Evolutionary conservation across 1,140 invertebrate genomes (phyloP).

Genomic region (Drosophila melanogaster): DNA sequence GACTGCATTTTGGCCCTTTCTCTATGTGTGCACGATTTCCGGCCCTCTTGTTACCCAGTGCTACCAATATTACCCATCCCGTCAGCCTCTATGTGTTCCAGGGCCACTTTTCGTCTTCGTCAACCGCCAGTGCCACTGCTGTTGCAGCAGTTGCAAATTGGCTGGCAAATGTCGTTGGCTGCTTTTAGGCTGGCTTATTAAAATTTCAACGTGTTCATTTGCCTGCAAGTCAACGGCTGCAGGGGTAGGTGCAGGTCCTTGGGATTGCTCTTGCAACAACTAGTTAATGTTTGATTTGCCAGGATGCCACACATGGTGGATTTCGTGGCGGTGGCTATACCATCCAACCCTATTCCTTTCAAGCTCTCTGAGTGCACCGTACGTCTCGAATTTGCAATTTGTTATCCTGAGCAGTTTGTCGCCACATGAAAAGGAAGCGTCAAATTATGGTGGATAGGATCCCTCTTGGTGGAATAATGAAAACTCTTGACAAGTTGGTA

Average conservation of each 20-base stretch:
- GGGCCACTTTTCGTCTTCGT: conserved; percentile 71
- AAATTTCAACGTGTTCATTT: conserved; percentile 80
- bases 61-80: conserved; percentile 33
- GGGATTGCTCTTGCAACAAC: conserved; percentile 65
- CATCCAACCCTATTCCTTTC: conserved; percentile 1
- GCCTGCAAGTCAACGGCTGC: conserved; percentile 56
- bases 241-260: conserved; percentile 16
- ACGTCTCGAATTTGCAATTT: conserved; percentile 28
- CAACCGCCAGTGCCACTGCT: conserved; percentile 41
- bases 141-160: conserved; percentile 75
- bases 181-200: conserved; percentile 82
- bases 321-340: conserved; percentile 18
- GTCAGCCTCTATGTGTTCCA: conserved; percentile 33
- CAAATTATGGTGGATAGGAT: conserved; percentile 13
- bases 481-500: conserved; percentile 12
- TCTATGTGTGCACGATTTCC: conserved; percentile 20
- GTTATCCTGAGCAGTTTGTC: conserved; percentile 42
- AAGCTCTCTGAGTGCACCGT: background rate
- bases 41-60: background rate
- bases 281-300: conserved; percentile 79
- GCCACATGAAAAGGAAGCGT: conserved; percentile 20
- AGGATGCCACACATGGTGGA: conserved; percentile 63
- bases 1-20: conserved; percentile 4
- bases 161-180: conserved; percentile 75
- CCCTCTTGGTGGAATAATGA: background rate